phyloP scores from a whole-genome alignment of 2,797 vertebrate genomes.

The Acestrorhynchus altus region DNA sequence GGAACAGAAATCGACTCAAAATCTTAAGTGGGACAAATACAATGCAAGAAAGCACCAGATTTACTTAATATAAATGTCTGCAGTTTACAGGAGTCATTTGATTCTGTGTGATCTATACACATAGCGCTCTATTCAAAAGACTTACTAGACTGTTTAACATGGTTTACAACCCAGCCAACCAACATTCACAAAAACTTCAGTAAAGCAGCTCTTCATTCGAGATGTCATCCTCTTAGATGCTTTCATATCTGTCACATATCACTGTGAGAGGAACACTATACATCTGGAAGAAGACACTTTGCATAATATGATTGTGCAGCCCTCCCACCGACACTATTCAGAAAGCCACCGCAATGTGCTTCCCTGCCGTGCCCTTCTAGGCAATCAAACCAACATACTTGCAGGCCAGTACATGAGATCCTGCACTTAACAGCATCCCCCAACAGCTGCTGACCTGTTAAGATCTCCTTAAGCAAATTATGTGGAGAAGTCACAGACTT shows the following conservation, averaged over 20 bases:
- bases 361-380: conserved; percentile 66
- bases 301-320: conserved; percentile 69
- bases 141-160: too few relatives aligned
- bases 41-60: too few relatives aligned
- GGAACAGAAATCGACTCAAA: too few relatives aligned
- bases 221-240: background rate
- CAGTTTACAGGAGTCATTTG: too few relatives aligned
- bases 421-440: conserved; percentile 70
- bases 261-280: conserved; percentile 67
- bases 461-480: conserved; percentile 75
- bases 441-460: conserved; percentile 64
- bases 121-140: too few relatives aligned
- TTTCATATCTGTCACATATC: conserved; percentile 30
- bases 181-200: background rate
- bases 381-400: conserved; percentile 69
- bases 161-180: background rate
- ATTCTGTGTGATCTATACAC: too few relatives aligned
- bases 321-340: conserved; percentile 69
- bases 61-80: too few relatives aligned
- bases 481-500: conserved; percentile 64
- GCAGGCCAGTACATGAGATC: conserved; percentile 69
- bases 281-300: conserved; percentile 69
- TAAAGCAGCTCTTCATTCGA: background rate
- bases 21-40: too few relatives aligned
- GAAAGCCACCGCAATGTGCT: conserved; percentile 63